phyloP scores from a whole-genome alignment of 2,797 vertebrate species.

The Nannoperca obscura region DNA sequence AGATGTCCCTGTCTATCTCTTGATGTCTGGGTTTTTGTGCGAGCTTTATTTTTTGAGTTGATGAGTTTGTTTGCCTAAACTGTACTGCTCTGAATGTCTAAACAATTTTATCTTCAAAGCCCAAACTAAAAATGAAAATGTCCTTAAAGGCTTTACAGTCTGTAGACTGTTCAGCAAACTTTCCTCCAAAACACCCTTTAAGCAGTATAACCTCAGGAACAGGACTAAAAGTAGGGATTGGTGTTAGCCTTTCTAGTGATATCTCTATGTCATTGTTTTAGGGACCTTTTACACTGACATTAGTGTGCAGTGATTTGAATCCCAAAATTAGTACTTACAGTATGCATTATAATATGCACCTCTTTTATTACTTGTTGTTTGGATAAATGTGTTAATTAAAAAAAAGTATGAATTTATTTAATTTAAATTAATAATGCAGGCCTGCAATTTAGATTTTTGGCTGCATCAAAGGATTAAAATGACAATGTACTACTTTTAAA shows the following conservation, averaged over 20 bases:
- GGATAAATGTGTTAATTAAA: background rate
- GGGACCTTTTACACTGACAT: background rate
- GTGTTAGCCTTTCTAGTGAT: background rate
- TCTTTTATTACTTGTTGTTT: background rate
- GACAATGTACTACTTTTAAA: conserved; percentile 17
- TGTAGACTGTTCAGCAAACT: background rate
- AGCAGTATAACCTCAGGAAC: too few species aligned
- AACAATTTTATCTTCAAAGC: background rate
- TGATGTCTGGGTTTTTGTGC: background rate
- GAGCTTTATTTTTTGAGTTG: background rate
- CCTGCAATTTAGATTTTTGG: conserved; percentile 3
- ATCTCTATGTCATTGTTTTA: background rate
- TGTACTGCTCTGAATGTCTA: background rate
- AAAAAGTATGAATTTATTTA: background rate
- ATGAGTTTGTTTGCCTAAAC: background rate
- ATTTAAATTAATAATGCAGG: background rate
- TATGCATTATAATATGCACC: background rate
- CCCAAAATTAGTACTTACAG: background rate
- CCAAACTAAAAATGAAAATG: background rate
- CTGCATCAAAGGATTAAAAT: conserved; percentile 9
- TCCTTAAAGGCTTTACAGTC: background rate
- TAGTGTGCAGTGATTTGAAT: background rate
- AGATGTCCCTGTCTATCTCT: background rate
- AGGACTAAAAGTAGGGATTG: background rate
- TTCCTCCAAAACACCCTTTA: too few species aligned